Conservation (phyloP, 2,797 vertebrate genomes). For the Caiman crocodilus region DNA sequence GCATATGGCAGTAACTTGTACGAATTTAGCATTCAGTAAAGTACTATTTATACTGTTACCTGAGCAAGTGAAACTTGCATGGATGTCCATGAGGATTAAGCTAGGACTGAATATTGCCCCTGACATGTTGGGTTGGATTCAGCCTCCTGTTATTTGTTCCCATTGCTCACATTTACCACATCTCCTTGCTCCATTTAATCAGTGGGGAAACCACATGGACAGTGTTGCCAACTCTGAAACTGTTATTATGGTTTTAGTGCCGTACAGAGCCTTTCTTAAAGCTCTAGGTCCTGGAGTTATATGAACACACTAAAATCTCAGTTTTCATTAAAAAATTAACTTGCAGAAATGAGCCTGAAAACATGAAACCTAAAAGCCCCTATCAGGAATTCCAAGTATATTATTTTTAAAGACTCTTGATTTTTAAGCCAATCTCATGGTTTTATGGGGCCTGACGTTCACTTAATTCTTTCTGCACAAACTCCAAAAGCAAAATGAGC, state of each 20-base stretch:
- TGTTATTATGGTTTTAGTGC: neutral
- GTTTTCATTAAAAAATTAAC: neutral
- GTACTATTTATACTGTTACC: neutral
- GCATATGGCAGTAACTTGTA: neutral
- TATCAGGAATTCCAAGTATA: neutral
- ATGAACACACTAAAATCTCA: neutral
- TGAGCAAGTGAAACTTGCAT: neutral
- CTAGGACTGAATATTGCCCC: neutral
- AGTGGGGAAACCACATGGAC: neutral
- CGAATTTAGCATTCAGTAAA: neutral
- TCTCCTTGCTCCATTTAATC: neutral
- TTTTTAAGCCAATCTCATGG: neutral
- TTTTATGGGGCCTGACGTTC: neutral
- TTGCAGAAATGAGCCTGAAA: neutral
- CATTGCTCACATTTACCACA: neutral
- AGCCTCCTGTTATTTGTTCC: neutral
- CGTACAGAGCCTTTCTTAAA: neutral
- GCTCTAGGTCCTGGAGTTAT: neutral
- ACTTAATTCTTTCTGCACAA: neutral
- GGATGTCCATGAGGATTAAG: neutral
- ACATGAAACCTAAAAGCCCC: neutral
- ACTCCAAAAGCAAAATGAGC: rapidly evolving
- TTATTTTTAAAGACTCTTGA: neutral
- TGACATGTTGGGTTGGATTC: neutral
- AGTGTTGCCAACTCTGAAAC: neutral